A percentile compares a stretch with the other conserved stretches of the same genome.
These are phyloP conservation scores for Rhabdomys dilectus DNA, from an alignment of 2,113 vertebrate genomes.

Conservation along the genomic window DNA sequence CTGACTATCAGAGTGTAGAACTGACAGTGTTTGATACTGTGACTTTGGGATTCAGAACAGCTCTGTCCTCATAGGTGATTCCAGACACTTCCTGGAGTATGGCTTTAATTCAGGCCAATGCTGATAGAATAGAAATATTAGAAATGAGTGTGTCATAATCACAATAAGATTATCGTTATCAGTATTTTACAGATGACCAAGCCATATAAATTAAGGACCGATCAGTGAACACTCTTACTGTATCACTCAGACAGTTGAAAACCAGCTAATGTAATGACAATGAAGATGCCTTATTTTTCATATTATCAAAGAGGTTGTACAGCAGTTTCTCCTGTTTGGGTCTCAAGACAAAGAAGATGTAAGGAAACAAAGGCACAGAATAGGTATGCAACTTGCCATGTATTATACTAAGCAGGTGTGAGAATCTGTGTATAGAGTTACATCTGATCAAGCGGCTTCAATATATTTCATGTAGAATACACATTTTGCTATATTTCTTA, in stretches of 20 bases:
- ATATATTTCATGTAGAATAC: neutral
- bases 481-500: neutral
- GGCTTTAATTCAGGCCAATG: neutral
- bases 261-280: neutral
- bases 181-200: conserved; percentile 4
- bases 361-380: conserved; percentile 15
- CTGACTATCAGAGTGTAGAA: conserved; percentile 1
- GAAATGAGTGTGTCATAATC: neutral
- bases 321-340: neutral
- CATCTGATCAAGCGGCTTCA: neutral
- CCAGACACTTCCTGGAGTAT: neutral
- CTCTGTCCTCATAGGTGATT: neutral
- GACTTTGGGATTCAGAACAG: neutral
- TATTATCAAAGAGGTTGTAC: neutral
- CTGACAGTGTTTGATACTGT: neutral
- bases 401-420: neutral
- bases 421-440: neutral
- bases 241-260: neutral
- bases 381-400: neutral
- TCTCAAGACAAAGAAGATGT: conserved; percentile 18
- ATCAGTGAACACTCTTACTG: neutral
- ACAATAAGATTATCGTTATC: neutral
- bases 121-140: neutral
- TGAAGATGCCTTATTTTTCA: neutral
- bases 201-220: neutral